Evolutionary conservation across 1,140 invertebrate genomes (phyloP).

Genomic region (Drepana arcuata): DNA sequence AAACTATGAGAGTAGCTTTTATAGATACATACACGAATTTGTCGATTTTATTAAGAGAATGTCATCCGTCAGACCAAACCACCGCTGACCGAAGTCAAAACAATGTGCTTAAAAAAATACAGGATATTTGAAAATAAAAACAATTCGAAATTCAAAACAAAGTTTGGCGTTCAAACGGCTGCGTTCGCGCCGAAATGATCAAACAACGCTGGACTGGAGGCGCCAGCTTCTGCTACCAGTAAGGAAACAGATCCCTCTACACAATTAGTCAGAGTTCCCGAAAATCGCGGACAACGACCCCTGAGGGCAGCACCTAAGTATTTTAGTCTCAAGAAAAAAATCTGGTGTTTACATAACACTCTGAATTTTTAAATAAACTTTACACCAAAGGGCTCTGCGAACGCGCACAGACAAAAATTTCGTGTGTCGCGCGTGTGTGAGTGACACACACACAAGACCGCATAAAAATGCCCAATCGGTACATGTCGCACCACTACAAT

Average conservation of each 20-base stretch:
- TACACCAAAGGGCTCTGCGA: constrained; percentile 39
- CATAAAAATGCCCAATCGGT: constrained; percentile 64
- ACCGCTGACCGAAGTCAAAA: no score
- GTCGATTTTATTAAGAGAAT: no score
- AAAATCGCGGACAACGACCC: constrained; percentile 61
- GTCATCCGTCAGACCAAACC: no score
- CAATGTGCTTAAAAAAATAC: no score
- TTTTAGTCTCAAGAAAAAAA: constrained; percentile 55
- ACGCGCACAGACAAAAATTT: constrained; percentile 56
- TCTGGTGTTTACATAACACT: constrained; percentile 66
- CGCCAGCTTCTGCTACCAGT: constrained; percentile 28
- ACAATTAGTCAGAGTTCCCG: constrained; percentile 67
- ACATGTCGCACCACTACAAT: constrained; percentile 69
- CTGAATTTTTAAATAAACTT: constrained; percentile 62
- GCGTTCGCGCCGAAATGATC: constrained; percentile 29
- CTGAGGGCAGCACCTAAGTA: constrained; percentile 60
- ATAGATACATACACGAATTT: no score
- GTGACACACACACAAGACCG: constrained; percentile 51
- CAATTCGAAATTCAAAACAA: constrained; percentile 18
- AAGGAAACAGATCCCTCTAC: constrained; percentile 40
- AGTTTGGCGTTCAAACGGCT: constrained; percentile 23
- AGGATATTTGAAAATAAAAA: constrained; percentile 9
- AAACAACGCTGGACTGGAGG: constrained; percentile 21
- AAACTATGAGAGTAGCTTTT: no score
- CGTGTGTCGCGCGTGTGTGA: constrained; percentile 37